Base-by-base conservation (phyloP, 2,888 invertebrate species). In the Himalopsyche japonica region DNA sequence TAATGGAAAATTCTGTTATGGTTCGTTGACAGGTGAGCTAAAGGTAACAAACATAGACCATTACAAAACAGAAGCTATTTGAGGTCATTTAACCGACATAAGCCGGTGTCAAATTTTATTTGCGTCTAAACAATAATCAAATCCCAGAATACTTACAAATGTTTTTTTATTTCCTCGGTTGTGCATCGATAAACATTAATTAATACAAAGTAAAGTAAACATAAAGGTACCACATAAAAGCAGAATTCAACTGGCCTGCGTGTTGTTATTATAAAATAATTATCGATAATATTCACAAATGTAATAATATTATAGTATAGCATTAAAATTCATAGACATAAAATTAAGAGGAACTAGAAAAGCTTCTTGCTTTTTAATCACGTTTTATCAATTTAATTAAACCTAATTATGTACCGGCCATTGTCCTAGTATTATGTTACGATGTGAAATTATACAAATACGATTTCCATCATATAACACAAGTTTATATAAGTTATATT, bases 271-370 rank as follows among this genome's bases (percentile, higher is more conserved):
- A 2, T 79, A 34, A 64, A 70, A 57, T 57, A 57, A 20, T 3
- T 57, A 70, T 70, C 15, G 8, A 70, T 79, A 82, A 43, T 34
- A 27, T 79, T 27, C 20, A 77, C 24, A 77, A 34, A 7, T 18
- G 1, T 76, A 76, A 76, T 32, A 34, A 34, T 34, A 34, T n/a
- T n/a, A n/a, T n/a, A n/a, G 10, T 10, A 76, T 76, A n/a, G 27
- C n/a, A 77, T 77, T 77, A 77, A 15, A 77, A 34, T 37, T 77
- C 34, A n/a, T 34, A 80, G 57, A 12, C 27, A 80, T 79, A 79
- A 80, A 43, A 84, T 84, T 85, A 85, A 64, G 27, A 86, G 86
- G 86, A 86, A 86, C 86, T 86, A 86, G 81, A 76, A 83, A 86
- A 86, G 86, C 86, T 76, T 76, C 82, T 64, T 76, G 85, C 86